Conservation (phyloP, 2,113 vertebrate species). For the Cricetomys ansorgei region DNA sequence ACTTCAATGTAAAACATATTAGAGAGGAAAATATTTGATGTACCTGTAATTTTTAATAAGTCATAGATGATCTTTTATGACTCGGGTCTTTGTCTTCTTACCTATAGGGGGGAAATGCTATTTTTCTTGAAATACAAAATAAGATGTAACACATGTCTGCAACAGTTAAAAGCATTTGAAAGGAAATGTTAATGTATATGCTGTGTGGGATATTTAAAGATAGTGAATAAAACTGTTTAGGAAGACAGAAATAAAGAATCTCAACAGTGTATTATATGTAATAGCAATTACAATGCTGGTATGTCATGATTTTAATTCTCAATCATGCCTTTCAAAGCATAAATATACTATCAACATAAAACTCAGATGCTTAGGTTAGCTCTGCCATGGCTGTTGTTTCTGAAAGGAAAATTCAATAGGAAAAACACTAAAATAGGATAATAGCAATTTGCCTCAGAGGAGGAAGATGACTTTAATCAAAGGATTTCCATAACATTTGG, state of each 20-base stretch:
- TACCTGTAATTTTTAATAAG: neutral
- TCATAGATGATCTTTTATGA: neutral
- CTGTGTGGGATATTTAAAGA: neutral
- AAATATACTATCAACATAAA: neutral
- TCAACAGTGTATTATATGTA: neutral
- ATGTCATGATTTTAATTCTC: neutral
- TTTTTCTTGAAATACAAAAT: neutral
- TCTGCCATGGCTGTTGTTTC: neutral
- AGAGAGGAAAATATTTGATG: neutral
- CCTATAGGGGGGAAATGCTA: neutral
- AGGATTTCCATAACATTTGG: neutral
- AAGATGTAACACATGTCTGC: neutral
- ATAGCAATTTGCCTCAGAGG: neutral
- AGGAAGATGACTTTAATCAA: neutral
- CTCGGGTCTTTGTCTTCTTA: neutral
- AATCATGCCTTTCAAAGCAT: neutral
- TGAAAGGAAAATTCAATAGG: neutral
- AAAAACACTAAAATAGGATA: neutral
- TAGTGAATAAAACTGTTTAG: neutral
- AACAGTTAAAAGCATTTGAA: neutral
- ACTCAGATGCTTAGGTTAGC: neutral
- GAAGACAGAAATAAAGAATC: neutral
- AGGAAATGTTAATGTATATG: neutral
- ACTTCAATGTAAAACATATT: conserved; percentile 55
- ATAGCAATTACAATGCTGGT: neutral